These are phyloP conservation scores for Leptinotarsa defecta DNA, from an alignment of 1,140 invertebrate species.

Conservation along the genomic window DNA sequence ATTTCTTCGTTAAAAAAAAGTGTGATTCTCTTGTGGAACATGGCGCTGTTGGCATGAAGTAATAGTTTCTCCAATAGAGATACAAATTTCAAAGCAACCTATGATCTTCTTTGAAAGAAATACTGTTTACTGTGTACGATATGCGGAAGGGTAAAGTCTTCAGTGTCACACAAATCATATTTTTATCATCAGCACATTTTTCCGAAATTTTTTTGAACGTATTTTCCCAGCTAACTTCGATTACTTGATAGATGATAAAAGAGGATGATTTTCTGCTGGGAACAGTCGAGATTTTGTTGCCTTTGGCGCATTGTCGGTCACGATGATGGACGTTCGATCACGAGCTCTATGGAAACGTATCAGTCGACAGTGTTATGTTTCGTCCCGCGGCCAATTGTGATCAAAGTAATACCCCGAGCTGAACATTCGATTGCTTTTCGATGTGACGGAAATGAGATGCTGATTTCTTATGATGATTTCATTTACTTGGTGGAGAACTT, in stretches of 20 bases:
- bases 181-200: background rate
- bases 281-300: background rate
- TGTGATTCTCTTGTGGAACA: too few species aligned
- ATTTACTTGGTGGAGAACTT: background rate
- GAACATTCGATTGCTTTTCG: background rate
- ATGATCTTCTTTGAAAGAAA: too few species aligned
- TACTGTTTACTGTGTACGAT: too few species aligned
- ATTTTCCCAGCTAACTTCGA: background rate
- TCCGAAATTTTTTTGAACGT: background rate
- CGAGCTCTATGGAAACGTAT: slow-evolving; percentile 5
- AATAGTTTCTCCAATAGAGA: too few species aligned
- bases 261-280: slow-evolving; percentile 1
- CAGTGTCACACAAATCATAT: background rate
- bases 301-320: slow-evolving; percentile 1
- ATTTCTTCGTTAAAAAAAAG: too few species aligned
- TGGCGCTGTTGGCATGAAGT: too few species aligned
- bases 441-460: slow-evolving; percentile 7
- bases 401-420: background rate
- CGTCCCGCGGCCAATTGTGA: background rate
- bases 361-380: slow-evolving; percentile 5
- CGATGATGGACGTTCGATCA: slow-evolving; percentile 1
- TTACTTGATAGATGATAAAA: slow-evolving; percentile 5
- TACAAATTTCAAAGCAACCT: too few species aligned
- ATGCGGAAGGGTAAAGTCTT: background rate
- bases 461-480: slow-evolving; percentile 6